Base-by-base conservation (phyloP, 2,888 invertebrate genomes). In the Melanotus villosus region DNA sequence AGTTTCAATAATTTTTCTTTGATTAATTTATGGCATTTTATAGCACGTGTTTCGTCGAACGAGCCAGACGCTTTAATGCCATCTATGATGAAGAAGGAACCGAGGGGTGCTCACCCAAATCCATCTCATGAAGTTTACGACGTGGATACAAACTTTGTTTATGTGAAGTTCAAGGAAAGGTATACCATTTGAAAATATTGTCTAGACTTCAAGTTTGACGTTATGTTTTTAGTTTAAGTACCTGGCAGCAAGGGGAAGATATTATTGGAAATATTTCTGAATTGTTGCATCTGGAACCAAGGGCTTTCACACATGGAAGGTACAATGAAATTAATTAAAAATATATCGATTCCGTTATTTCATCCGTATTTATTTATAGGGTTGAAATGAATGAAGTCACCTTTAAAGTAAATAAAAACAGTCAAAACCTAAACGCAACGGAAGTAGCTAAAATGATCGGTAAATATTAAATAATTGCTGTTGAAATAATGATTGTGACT, bases 131-230 rank as follows among this genome's bases (percentile, higher is more conserved):
- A 78, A 14, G 70, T 64, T 16, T 84, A 88, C 78, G 90, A 90
- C 80, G 91, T 93, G 47, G 94, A 95, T 79, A 90, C 92, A 16
- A 92, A 93, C 75, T 93, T 92, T 80, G 91, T 94, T 1, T 94
- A 93, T 82, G 90, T 96, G 69, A 87, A 89, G 75, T 91, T 95
- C 71, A 91, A 92, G 80, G 90, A 92, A 80, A 89, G 89, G 91
- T 93, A 86, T n/a, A 19, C 38, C 12, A 32, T 10, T 14, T 7
- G 12, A 19, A 18, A 45, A 45, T 23, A 14, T 32, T 6, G 0
- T 12, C 3, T 30, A 26, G 9, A n/a, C n/a, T n/a, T n/a, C n/a
- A n/a, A n/a, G n/a, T n/a, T 58, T 47, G 50, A 26, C n/a, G 10
- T 4, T 26, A 57, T 70, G 6, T 30, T 80, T 80, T 45, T 77